Percentiles rank a stretch among this genome's conserved stretches.
Conservation (phyloP, 1,140 invertebrate species). For the Drosophila ficusphila region DNA sequence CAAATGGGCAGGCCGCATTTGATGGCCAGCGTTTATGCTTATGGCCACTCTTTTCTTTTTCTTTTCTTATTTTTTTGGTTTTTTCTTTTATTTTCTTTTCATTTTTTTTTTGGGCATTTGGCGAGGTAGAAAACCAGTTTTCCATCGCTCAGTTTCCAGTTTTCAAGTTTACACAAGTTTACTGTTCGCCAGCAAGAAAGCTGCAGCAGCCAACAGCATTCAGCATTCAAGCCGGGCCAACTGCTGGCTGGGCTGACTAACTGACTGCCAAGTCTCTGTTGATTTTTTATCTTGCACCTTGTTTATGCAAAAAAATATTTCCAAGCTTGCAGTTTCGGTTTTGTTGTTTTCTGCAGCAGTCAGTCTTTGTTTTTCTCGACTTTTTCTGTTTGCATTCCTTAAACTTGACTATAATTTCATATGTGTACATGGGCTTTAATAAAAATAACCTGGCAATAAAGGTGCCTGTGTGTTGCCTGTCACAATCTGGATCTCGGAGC, state of each 20-base stretch:
- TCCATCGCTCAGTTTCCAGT: slow-evolving; percentile 54
- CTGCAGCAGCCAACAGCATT: too few species aligned
- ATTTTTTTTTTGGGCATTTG: slow-evolving; percentile 71
- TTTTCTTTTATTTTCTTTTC: slow-evolving; percentile 54
- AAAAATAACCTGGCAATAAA: slow-evolving; percentile 54
- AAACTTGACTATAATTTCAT: slow-evolving; percentile 51
- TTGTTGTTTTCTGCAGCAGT: slow-evolving; percentile 29
- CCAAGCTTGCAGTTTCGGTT: slow-evolving; percentile 53
- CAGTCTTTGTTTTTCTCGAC: slow-evolving; percentile 19
- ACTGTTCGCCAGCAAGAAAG: slow-evolving; percentile 53
- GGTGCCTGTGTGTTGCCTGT: slow-evolving; percentile 20
- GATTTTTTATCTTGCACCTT: slow-evolving; percentile 63
- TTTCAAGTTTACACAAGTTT: slow-evolving; percentile 71
- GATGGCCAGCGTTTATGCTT: slow-evolving; percentile 75
- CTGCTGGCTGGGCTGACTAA: slow-evolving; percentile 59
- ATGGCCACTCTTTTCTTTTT: slow-evolving; percentile 41
- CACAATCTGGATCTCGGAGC: slow-evolving; percentile 44
- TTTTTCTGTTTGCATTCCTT: slow-evolving; percentile 33
- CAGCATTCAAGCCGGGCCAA: slow-evolving; percentile 41
- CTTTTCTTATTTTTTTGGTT: slow-evolving; percentile 31
- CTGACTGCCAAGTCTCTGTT: slow-evolving; percentile 28
- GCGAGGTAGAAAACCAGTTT: slow-evolving; percentile 63
- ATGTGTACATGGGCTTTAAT: slow-evolving; percentile 52
- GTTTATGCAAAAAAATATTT: slow-evolving; percentile 75
- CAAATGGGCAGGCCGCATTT: slow-evolving; percentile 64